Base-by-base conservation (phyloP, 2,888 invertebrate species). In the Drosophila histrio region DNA sequence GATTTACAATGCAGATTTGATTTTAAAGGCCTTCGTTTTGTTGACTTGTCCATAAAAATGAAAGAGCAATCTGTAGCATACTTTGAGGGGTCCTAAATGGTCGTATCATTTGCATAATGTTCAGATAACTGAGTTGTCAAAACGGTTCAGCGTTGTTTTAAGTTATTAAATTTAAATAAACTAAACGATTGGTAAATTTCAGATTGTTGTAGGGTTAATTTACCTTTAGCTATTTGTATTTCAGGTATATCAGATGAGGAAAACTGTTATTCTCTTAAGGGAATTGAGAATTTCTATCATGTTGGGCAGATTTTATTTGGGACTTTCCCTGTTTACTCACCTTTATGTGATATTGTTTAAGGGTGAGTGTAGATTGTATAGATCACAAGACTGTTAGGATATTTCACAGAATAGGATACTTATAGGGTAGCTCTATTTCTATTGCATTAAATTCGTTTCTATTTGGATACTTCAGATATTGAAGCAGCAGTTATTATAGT, bases 11-110 rank as follows among this genome's bases (percentile, higher is more conserved):
- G 47, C 58, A 75, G 72, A 82, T 86, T 74, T 47, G 19, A 41
- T 58, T 78, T 84, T 80, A 49, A 86, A 65, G 62, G 63, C 50
- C 69, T 68, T 60, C 49, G 47, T 46, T 58, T 41, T 61, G 50
- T 56, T 61, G 67, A 67, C 64, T 66, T 56, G 36, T 17, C 44
- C 65, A 75, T 79, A 77, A 86, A 65, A 80, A 57, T 76, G 57
- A 59, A 71, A 53, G 17, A 22, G 39, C 65, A 41, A 72, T 86
- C 67, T 69, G 21, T 21, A 39, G 57, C 11, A 15, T 7, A 52
- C 22, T 66, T 72, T 26, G 46, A 43, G 50, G 56, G 49, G 8
- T 26, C 28, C 19, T 52, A 47, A 71, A 26, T 43, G 46, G 44
- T 9, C 50, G 30, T 77, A 63, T 11, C 2, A 77, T 79, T 71